Percentiles rank a stretch among this genome's conserved stretches.
These are phyloP conservation scores for Smutsia temminckii DNA, from an alignment of 2,797 vertebrate species.

Conservation along the genomic window DNA sequence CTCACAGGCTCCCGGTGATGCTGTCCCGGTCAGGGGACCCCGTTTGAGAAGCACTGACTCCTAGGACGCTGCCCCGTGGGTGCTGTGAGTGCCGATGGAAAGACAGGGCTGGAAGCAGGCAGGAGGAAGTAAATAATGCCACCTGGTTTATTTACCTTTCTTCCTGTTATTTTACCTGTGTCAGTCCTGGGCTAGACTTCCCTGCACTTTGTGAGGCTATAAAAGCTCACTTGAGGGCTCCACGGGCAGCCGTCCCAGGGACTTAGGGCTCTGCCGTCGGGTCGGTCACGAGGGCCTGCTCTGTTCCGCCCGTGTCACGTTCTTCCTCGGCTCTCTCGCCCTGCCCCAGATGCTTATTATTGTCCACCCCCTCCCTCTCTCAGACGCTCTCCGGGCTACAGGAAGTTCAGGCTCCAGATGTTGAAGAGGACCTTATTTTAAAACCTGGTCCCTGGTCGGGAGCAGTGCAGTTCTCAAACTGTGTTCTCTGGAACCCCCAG, in stretches of 20 bases:
- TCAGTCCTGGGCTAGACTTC: neutral
- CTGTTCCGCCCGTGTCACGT: neutral
- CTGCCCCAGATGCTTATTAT: neutral
- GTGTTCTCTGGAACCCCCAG: neutral
- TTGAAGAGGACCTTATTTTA: neutral
- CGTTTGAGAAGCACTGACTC: too few relatives aligned
- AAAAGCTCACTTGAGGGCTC: neutral
- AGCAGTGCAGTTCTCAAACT: neutral
- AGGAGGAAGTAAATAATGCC: too few relatives aligned
- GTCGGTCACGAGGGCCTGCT: neutral
- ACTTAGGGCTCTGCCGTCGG: neutral
- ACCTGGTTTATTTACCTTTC: neutral
- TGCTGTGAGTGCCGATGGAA: fast-evolving
- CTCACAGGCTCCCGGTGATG: neutral
- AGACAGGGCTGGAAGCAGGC: fast-evolving
- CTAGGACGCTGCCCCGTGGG: neutral
- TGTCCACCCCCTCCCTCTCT: neutral
- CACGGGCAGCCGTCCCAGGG: fast-evolving
- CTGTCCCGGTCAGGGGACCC: fast-evolving
- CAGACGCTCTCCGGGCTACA: neutral
- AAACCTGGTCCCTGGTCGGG: neutral
- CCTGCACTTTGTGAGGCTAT: neutral
- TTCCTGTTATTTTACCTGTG: neutral
- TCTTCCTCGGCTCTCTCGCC: neutral
- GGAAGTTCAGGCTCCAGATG: neutral